Base-by-base conservation (phyloP, 2,113 vertebrate species). In the Tor tambroides region DNA sequence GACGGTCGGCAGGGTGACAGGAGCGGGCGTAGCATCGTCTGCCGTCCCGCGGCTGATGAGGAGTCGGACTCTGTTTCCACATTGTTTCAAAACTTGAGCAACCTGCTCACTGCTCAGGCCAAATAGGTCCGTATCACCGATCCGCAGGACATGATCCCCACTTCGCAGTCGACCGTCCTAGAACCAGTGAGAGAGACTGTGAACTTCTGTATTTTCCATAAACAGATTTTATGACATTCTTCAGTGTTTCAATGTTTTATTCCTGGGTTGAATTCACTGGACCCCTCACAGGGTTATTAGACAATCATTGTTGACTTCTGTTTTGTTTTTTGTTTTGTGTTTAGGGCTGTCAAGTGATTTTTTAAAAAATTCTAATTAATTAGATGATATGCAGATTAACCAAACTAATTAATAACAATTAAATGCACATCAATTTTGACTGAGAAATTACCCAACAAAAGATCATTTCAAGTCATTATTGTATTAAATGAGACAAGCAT, bases 41-140 rank as follows among this genome's bases (percentile, higher is more conserved):
- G 95, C 5, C 17, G 92, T 92, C 19, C 96, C 96, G 92, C 97
- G 96, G 43, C 97, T 97, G 35, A 99, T 96, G 83, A 98, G 93
- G 86, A 99, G 89, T 86, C 96, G 97, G 81, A 99, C 96, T 91
- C 94, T 92, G 85, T 94, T 97, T 71, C 97, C 98, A 92, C 97
- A 97, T 65, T 98, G 98, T 86, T 97, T 95, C 61, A 99, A 95
- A 71, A 99, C 98, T 88, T 98, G 96, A 7, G 98, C 97, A 76
- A 98, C 98, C 91, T 99, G 97, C 89, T 99, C 97, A 74, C 97
- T 98, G 95, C 96, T 96, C 96, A 99, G 96, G 75, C 97, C 98
- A 32, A 93, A 90, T 65, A 99, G 91, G 85, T 99, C 97, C 0
- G 97, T 98, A 86, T 98, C 97, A 15, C 97, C 98, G 9, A 98